Base-by-base conservation (phyloP, 2,113 vertebrate species). In the Myodes glareolus region DNA sequence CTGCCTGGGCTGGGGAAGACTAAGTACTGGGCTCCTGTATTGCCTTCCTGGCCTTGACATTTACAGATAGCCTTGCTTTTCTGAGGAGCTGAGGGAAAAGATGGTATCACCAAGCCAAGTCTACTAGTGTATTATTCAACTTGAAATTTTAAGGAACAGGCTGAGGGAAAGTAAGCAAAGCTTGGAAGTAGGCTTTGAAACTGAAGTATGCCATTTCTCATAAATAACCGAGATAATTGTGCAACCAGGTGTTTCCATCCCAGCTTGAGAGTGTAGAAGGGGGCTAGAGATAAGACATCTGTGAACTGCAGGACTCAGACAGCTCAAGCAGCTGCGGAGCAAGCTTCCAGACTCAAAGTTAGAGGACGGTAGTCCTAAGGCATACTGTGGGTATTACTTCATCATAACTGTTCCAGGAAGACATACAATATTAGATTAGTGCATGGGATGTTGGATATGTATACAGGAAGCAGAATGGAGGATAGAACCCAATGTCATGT, bases 131-230 rank as follows among this genome's bases (percentile, higher is more conserved):
- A 67, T 39, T 86, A 29, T 82, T 92, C 73, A 95, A 42, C 95
- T 80, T 88, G 86, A 89, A 89, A 95, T 61, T 92, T 87, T 94
- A 82, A 96, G 63, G 45, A 86, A n/a, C 10, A 90, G 12, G 17
- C 42, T 92, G 96, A 96, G 25, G 47, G 78, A 67, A 97, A 95
- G 17, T 39, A 92, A 92, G 78, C 11, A 88, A 92, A 97, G 92
- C 39, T 21, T 95, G 4, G 76, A 89, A 91, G 82, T 86, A 42
- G 58, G 65, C 91, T 95, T 89, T 33, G 11, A 93, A 95, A 93
- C 25, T 39, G 27, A 16, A 92, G 14, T 92, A 50, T 93, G 68
- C 39, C 47, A 89, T 97, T 82, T 94, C 73, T 75, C 75, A 90
- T 63, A 92, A 88, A 93, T 96, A 96, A 94, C 12, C 16, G 17